phyloP scores from a whole-genome alignment of 1,140 invertebrate genomes.

The Procambarus virginalis region DNA sequence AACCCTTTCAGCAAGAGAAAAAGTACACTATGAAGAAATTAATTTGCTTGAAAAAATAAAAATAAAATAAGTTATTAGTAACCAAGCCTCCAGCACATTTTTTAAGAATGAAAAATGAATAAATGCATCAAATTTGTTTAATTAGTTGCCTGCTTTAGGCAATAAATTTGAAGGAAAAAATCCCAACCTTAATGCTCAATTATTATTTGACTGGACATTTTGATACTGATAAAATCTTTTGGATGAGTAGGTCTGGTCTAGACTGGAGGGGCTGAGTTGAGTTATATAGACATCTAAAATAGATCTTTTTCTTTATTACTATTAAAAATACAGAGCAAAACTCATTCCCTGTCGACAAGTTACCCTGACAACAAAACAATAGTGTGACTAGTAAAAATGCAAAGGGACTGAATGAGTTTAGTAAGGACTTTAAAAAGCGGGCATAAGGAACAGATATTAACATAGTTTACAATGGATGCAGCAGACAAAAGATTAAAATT shows the following conservation, averaged over 20 bases:
- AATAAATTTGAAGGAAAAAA: too few species aligned
- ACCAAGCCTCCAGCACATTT: too few species aligned
- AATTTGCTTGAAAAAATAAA: background rate
- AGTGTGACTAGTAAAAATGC: background rate
- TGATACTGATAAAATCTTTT: too few species aligned
- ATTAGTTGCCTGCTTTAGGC: too few species aligned
- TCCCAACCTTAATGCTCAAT: too few species aligned
- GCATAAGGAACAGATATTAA: background rate
- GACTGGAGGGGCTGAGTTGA: too few species aligned
- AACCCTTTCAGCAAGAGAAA: background rate
- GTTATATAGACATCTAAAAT: too few species aligned
- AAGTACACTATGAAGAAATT: background rate
- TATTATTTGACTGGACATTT: too few species aligned
- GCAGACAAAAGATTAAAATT: background rate
- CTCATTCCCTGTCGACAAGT: background rate
- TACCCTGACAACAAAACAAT: background rate
- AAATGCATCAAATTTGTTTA: too few species aligned
- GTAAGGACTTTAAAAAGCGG: background rate
- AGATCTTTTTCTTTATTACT: background rate
- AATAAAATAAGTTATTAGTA: too few species aligned
- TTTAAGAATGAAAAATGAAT: too few species aligned
- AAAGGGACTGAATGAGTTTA: background rate
- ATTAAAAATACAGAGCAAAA: constrained; percentile 4
- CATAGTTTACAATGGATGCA: background rate
- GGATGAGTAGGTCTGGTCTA: too few species aligned